A percentile compares a stretch with the other conserved stretches of the same genome.
phyloP scores from a whole-genome alignment of 1,140 invertebrate species.

The Venturia canescens region DNA sequence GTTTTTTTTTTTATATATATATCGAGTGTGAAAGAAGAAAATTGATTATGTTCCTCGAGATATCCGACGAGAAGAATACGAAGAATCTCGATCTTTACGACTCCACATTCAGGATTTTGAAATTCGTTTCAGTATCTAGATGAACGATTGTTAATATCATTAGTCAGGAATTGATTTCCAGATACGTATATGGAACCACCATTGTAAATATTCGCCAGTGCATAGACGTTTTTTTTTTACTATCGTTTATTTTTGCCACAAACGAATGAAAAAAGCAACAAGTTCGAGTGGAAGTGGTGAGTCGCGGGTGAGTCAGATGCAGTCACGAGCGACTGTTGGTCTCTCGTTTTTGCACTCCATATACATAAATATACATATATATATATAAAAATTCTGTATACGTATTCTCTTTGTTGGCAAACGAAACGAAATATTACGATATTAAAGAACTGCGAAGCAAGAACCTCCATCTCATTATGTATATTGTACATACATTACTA shows the following conservation, averaged over 20 bases:
- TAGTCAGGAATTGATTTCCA: not conserved
- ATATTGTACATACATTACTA: constrained; percentile 32
- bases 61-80: not conserved
- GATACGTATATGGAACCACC: constrained; percentile 22
- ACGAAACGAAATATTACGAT: constrained; percentile 34
- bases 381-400: not conserved
- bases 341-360: not conserved
- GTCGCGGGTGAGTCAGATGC: constrained; percentile 20
- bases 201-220: constrained; percentile 42
- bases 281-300: constrained; percentile 2
- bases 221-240: constrained; percentile 22
- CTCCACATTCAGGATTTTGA: not conserved
- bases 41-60: not conserved
- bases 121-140: constrained; percentile 6
- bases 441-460: constrained; percentile 9
- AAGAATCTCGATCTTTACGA: not conserved
- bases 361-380: not conserved
- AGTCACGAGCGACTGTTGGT: constrained; percentile 28
- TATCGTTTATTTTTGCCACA: constrained; percentile 29
- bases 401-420: constrained; percentile 21
- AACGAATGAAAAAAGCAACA: constrained; percentile 20
- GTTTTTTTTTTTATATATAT: constrained; percentile 39
- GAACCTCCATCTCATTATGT: constrained; percentile 39
- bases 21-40: not conserved
- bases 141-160: not conserved